phyloP scores from a whole-genome alignment of 2,797 vertebrate genomes.

The Notoglanidium macrostoma region DNA sequence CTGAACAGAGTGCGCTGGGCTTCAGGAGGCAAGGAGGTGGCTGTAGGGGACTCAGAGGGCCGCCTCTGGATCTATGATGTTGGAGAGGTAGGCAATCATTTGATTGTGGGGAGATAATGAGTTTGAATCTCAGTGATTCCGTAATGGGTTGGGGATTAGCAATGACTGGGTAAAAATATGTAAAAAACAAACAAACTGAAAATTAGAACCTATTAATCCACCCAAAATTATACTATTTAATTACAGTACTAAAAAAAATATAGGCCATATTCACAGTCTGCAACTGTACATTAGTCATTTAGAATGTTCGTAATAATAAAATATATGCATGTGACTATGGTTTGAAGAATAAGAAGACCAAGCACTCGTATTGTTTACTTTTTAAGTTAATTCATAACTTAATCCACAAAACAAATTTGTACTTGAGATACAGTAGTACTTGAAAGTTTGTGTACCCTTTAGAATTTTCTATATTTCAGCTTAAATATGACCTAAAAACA shows the following conservation, averaged over 20 bases:
- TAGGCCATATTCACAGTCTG: neutral
- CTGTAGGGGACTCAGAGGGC: constrained; percentile 96
- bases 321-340: neutral
- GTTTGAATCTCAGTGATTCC: neutral
- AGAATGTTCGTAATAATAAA: no score
- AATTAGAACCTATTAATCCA: neutral
- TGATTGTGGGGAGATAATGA: neutral
- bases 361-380: neutral
- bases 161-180: neutral
- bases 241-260: neutral
- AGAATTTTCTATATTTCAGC: no score
- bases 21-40: constrained; percentile 91
- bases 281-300: neutral
- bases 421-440: neutral
- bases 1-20: constrained; percentile 96
- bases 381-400: neutral
- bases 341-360: neutral
- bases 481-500: no score
- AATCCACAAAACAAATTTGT: neutral
- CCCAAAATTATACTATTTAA: neutral
- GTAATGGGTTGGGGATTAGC: neutral
- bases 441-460: no score
- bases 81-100: constrained; percentile 87
- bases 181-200: neutral
- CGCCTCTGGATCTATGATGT: constrained; percentile 96